Evolutionary conservation across 1,140 invertebrate genomes (phyloP), one percentile per base, ranked within the genome.

Genomic region (Microplitis mediator): DNA sequence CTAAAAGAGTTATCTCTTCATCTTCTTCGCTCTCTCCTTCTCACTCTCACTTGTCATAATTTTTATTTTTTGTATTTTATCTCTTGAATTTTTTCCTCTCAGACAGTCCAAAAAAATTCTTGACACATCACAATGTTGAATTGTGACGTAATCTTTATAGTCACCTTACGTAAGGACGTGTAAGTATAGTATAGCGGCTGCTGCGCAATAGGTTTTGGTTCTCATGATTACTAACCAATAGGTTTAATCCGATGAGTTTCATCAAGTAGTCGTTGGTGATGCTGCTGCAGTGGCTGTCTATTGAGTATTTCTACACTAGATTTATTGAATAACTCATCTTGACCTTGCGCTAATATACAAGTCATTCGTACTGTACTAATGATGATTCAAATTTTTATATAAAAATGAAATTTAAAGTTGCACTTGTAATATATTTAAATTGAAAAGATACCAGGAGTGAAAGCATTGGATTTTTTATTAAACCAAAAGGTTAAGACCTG

Each of bases 161-260:
- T 50, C 69, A 35, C 69, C 69, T 71, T 71, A 71, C 69, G 60
- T 71, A 71, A 71, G 69, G 45, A 61, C 69, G 31, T 8, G 23
- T 45, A 45, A 45, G 39, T 45, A 45, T 45, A 45, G 39, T 45
- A 9, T 45, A 45, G 39, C 5, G 56, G 52, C 34, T 50, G 14
- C 69, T 71, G 69, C 69, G 69, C 69, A 71, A 71, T 71, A 71
- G 52, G 69, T 71, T 51, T 45, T 31, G 11, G 4, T 39, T 63
- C 69, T 34, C 36, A 50, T 63, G 61, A 70, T 70, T 39, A 70
- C 16, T 35, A 14, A 63, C 50, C 60, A 16, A 63, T 71, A 50
- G 14, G 56, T 71, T 23, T 23, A 23, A 23, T 23, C 23, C 23
- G 23, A 23, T 71, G 39, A 45, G 39, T 45, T 45, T 52, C 45